These are phyloP conservation scores for Meda fulgida DNA, from an alignment of 2,797 vertebrate genomes.

Conservation along the genomic window DNA sequence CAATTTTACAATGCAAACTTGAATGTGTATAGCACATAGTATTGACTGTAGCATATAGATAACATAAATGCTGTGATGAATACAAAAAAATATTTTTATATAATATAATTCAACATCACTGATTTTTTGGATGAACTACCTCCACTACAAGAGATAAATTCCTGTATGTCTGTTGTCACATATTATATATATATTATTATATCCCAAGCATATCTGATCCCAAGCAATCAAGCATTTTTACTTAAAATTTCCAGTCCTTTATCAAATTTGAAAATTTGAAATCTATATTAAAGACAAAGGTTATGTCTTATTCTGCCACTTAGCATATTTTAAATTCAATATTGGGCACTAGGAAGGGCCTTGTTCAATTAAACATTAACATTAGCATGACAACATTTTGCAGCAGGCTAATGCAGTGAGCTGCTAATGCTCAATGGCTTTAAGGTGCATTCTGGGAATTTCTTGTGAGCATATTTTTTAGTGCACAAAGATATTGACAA, in stretches of 20 bases:
- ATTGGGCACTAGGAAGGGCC: background rate
- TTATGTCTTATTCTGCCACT: background rate
- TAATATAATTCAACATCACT: background rate
- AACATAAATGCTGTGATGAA: background rate
- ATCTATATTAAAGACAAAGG: background rate
- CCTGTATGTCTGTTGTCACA: background rate
- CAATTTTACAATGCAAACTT: background rate
- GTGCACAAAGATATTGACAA: background rate
- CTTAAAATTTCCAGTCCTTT: background rate
- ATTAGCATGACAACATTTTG: background rate
- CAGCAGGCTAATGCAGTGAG: background rate
- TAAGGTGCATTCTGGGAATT: background rate
- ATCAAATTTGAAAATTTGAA: background rate
- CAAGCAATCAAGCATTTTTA: background rate
- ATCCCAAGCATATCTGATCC: background rate
- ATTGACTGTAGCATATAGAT: background rate
- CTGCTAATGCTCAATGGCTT: background rate
- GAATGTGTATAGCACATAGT: background rate
- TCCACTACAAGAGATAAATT: background rate
- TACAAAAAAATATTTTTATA: background rate
- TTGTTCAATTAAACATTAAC: background rate
- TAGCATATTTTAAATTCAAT: background rate
- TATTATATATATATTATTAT: background rate
- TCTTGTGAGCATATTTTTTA: background rate
- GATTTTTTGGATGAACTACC: background rate